phyloP scores from a whole-genome alignment of 92 coral and sea anemone genomes.

The Umimayanthus kanabou region DNA sequence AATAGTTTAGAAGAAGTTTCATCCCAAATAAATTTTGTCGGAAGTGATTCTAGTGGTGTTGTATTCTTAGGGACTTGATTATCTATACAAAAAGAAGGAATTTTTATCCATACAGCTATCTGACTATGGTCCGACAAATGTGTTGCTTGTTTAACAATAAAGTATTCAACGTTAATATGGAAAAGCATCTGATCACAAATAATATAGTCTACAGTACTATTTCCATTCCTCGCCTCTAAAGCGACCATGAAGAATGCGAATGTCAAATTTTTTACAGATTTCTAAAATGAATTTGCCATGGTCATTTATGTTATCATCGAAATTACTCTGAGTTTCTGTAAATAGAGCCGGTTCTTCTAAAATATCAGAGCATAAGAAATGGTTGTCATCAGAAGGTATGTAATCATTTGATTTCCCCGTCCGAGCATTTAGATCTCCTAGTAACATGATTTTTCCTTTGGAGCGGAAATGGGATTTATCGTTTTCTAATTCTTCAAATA shows the following conservation, averaged over 20 bases:
- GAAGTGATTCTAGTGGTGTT: conserved; percentile 1
- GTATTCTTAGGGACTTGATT: conserved; percentile 12
- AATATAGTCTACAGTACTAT: conserved; percentile 31
- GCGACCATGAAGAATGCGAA: conserved; percentile 19
- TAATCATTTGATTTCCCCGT: conserved; percentile 14
- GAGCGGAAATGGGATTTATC: neutral
- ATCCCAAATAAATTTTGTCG: conserved; percentile 10
- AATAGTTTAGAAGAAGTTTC: neutral
- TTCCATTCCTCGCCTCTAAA: neutral
- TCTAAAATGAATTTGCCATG: conserved; percentile 20
- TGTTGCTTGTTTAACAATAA: conserved; percentile 14
- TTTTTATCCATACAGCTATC: too few species aligned
- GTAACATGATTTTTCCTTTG: neutral
- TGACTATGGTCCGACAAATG: too few species aligned
- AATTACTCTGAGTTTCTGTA: neutral
- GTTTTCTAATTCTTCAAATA: neutral
- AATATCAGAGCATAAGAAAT: conserved; percentile 17
- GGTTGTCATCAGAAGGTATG: neutral
- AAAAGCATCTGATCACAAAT: conserved; percentile 1
- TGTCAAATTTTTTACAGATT: neutral
- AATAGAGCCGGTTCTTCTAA: conserved; percentile 3
- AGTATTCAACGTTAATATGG: conserved; percentile 15
- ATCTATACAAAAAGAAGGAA: neutral
- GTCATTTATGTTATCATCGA: conserved; percentile 16
- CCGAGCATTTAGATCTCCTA: conserved; percentile 5